Base-by-base conservation (phyloP, 35 echinoderm and acorn worm species). In the Lytechinus pictus region DNA sequence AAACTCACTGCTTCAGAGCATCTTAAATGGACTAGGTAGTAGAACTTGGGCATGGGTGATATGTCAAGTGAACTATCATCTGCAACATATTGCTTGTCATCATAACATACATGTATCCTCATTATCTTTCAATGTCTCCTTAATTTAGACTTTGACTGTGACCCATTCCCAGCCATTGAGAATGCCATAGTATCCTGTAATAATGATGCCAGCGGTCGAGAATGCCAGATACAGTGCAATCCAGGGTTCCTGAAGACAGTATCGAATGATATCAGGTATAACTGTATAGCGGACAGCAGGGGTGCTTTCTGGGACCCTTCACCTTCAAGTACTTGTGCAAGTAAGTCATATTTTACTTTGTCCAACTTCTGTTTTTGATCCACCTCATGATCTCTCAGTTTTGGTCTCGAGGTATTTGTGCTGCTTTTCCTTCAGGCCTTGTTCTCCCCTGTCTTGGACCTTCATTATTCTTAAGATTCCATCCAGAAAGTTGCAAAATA, bases 121-220 rank as follows among this genome's bases (percentile, higher is more conserved):
- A 90, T 51, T 33, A 44, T 54, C 28, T 54, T 88, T 52, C 52
- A 9, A 52, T 53, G 8, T 9, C 11, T 57, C 0, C 11, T 57
- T 57, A 6, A 58, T 11, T 90, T 27, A 93, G 92, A 93, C 9
- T 93, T 53, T 93, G 92, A 93, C 92, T 93, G 92, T 9, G 92
- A 28, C 9, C 53, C 52, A 9, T 57, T 93, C 27, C 92, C 54
- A 27, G 28, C 92, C 24, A n/a, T 93, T 4, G 54, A 14, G 52
- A 93, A 93, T 93, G 92, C 53, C n/a, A 11, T 57, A 28, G 92
- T 57, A 4, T 53, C 54, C 3, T 93, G 92, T 57, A 2, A 27
- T 27, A 93, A 54, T 13, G 92, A 54, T 27, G 55, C 27, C 9
- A 27, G 10, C 4, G 27, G 27, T 24, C 28, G 92, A 57, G 53